Evolutionary conservation across 2,888 invertebrate species (phyloP).

Genomic region (Drosophila anomelani): DNA sequence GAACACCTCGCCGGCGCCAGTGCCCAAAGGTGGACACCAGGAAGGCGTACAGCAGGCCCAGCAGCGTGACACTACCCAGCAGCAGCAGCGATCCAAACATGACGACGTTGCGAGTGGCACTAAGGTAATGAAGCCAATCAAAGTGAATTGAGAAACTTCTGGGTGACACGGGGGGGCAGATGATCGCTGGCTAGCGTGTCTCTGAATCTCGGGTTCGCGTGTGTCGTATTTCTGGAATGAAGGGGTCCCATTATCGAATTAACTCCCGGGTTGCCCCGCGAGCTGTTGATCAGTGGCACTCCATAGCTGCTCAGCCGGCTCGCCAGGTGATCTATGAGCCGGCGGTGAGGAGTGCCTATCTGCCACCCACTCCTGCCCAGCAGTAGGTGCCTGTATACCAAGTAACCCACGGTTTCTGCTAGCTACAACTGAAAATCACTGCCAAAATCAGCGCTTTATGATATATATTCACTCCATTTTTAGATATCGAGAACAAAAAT

Average conservation of each 20-base stretch:
- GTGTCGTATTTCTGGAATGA: not conserved
- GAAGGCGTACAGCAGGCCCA: constrained; percentile 66
- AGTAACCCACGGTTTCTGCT: too few species aligned
- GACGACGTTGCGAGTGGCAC: constrained; percentile 16
- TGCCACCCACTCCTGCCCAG: too few species aligned
- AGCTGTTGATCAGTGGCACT: too few species aligned
- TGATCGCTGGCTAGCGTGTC: constrained; percentile 1
- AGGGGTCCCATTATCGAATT: constrained; percentile 31
- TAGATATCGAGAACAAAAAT: too few species aligned
- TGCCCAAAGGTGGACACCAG: constrained; percentile 82
- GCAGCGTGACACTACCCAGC: constrained; percentile 13
- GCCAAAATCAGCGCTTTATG: too few species aligned
- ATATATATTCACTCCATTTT: too few species aligned
- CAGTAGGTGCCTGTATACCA: too few species aligned
- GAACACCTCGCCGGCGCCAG: constrained; percentile 84
- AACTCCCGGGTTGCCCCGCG: constrained; percentile 4
- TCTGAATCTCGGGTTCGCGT: constrained; percentile 3
- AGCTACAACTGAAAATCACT: too few species aligned
- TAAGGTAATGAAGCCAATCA: constrained; percentile 2
- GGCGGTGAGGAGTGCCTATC: too few species aligned
- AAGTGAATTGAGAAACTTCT: not conserved
- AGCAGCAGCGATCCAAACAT: constrained; percentile 53
- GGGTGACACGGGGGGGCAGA: not conserved
- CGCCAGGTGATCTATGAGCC: too few species aligned
- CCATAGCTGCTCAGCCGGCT: too few species aligned